These are phyloP conservation scores for Lithophane ornitopus DNA, from an alignment of 2,888 invertebrate genomes.

Conservation along the genomic window DNA sequence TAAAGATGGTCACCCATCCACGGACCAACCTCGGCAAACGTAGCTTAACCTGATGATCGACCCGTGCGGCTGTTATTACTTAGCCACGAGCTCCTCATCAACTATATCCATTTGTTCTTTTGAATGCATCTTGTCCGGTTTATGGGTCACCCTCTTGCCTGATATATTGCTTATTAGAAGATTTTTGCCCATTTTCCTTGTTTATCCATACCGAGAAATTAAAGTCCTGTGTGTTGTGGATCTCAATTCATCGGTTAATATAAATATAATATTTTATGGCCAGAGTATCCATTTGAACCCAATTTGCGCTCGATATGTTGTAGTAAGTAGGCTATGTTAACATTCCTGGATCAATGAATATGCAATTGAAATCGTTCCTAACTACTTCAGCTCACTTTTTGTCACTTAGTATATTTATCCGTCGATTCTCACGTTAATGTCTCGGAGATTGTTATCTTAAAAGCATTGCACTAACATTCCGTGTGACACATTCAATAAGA, in stretches of 20 bases:
- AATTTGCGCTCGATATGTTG: too few species aligned
- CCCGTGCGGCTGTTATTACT: too few species aligned
- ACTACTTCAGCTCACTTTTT: conserved; percentile 7
- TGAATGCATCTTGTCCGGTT: conserved; percentile 1
- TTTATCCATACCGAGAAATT: neutral
- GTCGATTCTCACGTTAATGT: conserved; percentile 53
- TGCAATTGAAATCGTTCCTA: neutral
- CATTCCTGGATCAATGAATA: conserved; percentile 4
- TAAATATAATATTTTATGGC: neutral
- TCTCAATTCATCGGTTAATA: neutral
- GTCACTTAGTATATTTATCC: conserved; percentile 17
- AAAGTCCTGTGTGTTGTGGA: neutral
- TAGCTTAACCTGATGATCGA: too few species aligned
- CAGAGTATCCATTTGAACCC: neutral
- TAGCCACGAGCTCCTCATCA: too few species aligned
- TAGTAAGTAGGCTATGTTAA: neutral
- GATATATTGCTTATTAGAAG: neutral
- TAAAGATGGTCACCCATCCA: too few species aligned
- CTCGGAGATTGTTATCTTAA: conserved; percentile 50
- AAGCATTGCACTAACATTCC: conserved; percentile 44
- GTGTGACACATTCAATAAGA: conserved; percentile 49
- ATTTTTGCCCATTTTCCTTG: neutral
- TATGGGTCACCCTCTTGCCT: neutral
- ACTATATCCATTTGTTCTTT: conserved; percentile 13
- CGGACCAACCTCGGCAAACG: too few species aligned